phyloP scores from a whole-genome alignment of 2,797 vertebrate species.

The Streptopelia turtur region DNA sequence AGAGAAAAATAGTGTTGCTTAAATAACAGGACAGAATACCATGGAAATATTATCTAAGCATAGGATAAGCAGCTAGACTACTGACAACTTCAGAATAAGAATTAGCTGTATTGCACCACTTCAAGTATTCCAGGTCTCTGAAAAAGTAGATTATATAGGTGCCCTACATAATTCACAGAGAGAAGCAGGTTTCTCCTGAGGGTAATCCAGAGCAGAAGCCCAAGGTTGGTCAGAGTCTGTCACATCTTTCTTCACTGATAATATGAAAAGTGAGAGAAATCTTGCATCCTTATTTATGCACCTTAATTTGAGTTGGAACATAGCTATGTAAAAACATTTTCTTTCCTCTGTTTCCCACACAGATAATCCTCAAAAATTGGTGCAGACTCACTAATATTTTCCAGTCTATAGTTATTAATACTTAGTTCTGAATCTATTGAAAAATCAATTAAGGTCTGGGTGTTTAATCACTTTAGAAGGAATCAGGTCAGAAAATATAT shows the following conservation, averaged over 20 bases:
- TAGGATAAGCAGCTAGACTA: background rate
- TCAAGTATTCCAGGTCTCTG: background rate
- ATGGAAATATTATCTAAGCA: background rate
- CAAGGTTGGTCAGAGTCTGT: background rate
- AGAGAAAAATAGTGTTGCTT: background rate
- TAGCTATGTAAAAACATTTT: background rate
- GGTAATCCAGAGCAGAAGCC: background rate
- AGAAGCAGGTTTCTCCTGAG: rapidly evolving
- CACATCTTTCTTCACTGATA: background rate
- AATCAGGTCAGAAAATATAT: background rate
- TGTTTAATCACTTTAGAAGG: background rate
- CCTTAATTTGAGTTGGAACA: background rate
- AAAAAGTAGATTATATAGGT: background rate
- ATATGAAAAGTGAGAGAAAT: background rate
- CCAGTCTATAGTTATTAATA: background rate
- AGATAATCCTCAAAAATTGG: background rate
- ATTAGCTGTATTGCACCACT: background rate
- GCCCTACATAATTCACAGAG: background rate
- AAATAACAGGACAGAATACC: background rate
- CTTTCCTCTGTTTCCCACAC: background rate
- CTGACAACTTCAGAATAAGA: background rate
- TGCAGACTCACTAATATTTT: background rate
- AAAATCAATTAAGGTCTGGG: background rate
- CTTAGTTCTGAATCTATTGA: background rate
- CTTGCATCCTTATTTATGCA: background rate